A percentile compares a stretch with the other conserved stretches of the same genome.
These are phyloP conservation scores for Megaleporinus macrocephalus DNA, from an alignment of 2,113 vertebrate genomes.

Conservation along the genomic window DNA sequence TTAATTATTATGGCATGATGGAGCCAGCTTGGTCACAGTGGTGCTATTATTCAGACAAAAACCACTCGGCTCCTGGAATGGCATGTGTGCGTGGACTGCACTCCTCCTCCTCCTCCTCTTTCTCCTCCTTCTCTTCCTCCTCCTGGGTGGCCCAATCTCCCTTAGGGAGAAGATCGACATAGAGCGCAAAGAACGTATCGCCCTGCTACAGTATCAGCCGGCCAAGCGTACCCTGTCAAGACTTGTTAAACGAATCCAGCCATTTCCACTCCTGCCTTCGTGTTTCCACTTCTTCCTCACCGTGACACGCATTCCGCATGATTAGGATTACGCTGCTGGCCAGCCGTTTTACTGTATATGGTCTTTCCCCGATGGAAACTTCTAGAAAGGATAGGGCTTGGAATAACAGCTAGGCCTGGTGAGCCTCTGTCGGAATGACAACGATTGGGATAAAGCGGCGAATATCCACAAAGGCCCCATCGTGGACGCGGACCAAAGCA, in stretches of 20 bases:
- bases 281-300: background rate
- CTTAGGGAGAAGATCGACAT: constrained; percentile 28
- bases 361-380: constrained; percentile 13
- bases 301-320: constrained; percentile 7
- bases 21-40: constrained; percentile 42
- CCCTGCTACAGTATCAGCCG: constrained; percentile 1
- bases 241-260: constrained; percentile 27
- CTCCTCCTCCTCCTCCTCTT: too few relatives aligned
- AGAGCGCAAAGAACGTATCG: constrained; percentile 14
- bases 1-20: constrained; percentile 52
- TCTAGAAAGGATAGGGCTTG: constrained; percentile 23
- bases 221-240: constrained; percentile 23
- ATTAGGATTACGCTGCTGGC: constrained; percentile 31
- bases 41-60: constrained; percentile 44
- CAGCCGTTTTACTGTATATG: constrained; percentile 50
- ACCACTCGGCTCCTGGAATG: constrained; percentile 32
- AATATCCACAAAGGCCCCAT: constrained; percentile 25
- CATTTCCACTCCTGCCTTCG: constrained; percentile 30
- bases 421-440: constrained; percentile 14
- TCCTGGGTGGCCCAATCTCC: constrained; percentile 51
- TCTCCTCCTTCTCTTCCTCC: too few relatives aligned
- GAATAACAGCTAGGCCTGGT: constrained; percentile 35
- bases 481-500: constrained; percentile 31
- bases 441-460: constrained; percentile 16
- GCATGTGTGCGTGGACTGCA: constrained; percentile 34